Evolutionary conservation across 2,797 vertebrate genomes (phyloP), one percentile per base, ranked within the genome.

Genomic region (Micropoecilia bifurca): DNA sequence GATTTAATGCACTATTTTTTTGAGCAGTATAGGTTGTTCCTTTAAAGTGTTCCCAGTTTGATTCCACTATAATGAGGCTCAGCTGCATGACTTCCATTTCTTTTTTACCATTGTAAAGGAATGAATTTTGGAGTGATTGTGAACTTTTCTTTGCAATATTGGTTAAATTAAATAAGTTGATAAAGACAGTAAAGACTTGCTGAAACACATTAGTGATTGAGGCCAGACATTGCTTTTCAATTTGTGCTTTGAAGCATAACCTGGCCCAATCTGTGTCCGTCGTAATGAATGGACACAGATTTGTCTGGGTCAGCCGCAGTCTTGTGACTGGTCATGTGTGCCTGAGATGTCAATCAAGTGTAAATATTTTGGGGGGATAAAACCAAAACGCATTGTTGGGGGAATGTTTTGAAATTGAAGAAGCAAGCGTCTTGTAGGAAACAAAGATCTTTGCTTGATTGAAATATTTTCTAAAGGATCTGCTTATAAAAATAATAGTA

Each of bases 291-390:
- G 86, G 83, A 78, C 48, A 33, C 53, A n/a, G 84, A 80, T 87
- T 92, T 86, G 80, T 78, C 22, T 72, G 86, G 86, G 85, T 90
- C 81, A 82, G 88, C 55, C n/a, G 84, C 79, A 43, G 87, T 86
- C 92, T 84, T 89, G 93, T 92, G 94, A 94, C 91, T 93, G 91
- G 85, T 93, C 93, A 94, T 94, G 92, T 94, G 93, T 88, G 89
- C 88, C 85, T 81, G 85, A 91, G 87, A 91, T 92, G 91, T 93
- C 93, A 94, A 93, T 94, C 93, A 93, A 86, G 94, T 87, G 90
- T 91, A 94, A 92, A 94, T 94, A 92, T 95, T 94, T 93, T 93
- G 80, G 91, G 87, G 90, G 90, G 86, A 90, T 88, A 86, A 89
- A 91, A 92, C 91, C 91, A 89, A 88, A 89, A 90, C 89, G 88